Evolutionary conservation across 2,113 vertebrate genomes (phyloP).

Genomic region (Aptenodytes forsteri): DNA sequence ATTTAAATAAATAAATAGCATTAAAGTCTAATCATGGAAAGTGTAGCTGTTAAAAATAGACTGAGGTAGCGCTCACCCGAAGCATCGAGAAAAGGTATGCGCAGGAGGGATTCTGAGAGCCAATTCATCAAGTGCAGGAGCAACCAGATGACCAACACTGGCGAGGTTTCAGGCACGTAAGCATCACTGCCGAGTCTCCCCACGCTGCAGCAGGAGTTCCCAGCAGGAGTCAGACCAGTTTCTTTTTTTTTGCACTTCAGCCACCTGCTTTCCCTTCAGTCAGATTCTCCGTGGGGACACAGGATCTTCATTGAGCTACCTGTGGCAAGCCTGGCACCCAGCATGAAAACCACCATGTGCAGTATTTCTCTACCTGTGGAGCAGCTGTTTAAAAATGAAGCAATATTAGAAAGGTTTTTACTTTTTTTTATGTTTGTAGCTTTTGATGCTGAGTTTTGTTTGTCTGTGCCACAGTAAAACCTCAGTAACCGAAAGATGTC

Average conservation of each 20-base stretch:
- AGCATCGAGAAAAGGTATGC: background rate
- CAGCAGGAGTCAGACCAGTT: slow-evolving; percentile 22
- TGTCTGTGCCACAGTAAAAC: background rate
- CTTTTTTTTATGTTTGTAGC: background rate
- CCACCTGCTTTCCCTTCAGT: background rate
- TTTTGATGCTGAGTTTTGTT: background rate
- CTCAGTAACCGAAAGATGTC: background rate
- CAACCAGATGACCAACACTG: background rate
- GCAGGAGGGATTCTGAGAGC: background rate
- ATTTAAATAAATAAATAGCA: slow-evolving; percentile 66
- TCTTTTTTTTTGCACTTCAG: background rate
- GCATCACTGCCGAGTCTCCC: background rate
- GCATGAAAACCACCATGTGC: background rate
- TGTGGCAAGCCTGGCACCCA: background rate
- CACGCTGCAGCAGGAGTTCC: background rate
- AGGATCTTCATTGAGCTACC: background rate
- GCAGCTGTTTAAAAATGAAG: background rate
- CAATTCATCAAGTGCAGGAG: background rate
- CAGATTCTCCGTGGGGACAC: background rate
- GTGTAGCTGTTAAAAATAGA: slow-evolving; percentile 58
- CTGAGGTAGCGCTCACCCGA: background rate
- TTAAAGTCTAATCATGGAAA: slow-evolving; percentile 65
- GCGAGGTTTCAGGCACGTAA: slow-evolving; percentile 43
- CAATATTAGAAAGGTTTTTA: background rate
- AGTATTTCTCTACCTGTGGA: background rate